These are phyloP conservation scores for Anhinga anhinga DNA, from an alignment of 2,113 vertebrate genomes.

Conservation along the genomic window DNA sequence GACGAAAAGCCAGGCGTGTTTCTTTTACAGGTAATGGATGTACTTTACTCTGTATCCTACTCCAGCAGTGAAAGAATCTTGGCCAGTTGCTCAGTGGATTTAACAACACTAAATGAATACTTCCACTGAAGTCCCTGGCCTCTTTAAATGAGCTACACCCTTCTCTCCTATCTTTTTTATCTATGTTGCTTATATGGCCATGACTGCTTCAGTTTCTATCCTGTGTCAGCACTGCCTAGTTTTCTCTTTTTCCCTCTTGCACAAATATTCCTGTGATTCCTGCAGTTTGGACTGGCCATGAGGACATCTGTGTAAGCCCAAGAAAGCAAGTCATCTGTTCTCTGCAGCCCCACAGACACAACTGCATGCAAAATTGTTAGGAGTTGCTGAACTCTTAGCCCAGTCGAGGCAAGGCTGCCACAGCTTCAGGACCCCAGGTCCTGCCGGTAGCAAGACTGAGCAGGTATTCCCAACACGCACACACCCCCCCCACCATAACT, in stretches of 20 bases:
- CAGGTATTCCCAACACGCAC: not conserved
- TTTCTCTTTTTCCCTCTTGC: not conserved
- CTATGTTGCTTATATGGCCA: not conserved
- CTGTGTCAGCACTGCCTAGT: not conserved
- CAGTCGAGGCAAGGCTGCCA: not conserved
- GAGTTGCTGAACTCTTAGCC: not conserved
- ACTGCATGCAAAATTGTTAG: not conserved
- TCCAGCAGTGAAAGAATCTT: not conserved
- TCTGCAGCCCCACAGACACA: not conserved
- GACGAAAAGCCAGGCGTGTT: not conserved
- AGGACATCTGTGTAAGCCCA: not conserved
- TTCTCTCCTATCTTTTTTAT: not conserved
- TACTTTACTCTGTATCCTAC: not conserved
- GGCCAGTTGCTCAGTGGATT: not conserved
- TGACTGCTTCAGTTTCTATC: not conserved
- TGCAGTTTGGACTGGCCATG: not conserved
- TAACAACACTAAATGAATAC: not conserved
- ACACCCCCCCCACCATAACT: not conserved
- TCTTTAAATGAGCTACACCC: not conserved
- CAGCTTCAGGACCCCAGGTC: not conserved
- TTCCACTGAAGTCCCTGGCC: not conserved
- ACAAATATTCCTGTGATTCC: not conserved
- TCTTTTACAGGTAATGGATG: conserved; percentile 65
- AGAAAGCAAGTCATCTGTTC: not conserved
- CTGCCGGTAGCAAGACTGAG: not conserved